Evolutionary conservation across 2,797 vertebrate genomes (phyloP), one percentile per base, ranked within the genome.

Genomic region (Lates japonicus): DNA sequence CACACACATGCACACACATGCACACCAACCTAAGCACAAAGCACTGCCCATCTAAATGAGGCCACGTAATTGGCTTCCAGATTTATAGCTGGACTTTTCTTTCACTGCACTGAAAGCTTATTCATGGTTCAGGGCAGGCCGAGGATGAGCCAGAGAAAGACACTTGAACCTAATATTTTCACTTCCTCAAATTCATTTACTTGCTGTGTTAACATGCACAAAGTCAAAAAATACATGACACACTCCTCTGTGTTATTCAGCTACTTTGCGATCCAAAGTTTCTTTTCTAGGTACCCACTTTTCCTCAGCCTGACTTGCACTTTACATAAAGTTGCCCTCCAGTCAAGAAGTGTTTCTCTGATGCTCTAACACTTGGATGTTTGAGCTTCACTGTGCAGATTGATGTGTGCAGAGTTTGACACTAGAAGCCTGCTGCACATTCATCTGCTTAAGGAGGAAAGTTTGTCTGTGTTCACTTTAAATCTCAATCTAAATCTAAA

Each of bases 1-100:
- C 76, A 76, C 81, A n/a, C 52, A 59, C 46, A 41, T 82, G 69
- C 81, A 22, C 76, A 83, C 70, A 78, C 76, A 65, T 51, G 64
- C 74, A 68, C 70, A 44, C 13, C 1, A 1, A 33, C 66, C 20
- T 16, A 25, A 46, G 48, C 55, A 76, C 70, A 81, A 70, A 84
- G 80, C 59, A 35, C 63, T 66, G 70, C 33, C 65, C 62, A 55
- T 42, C 77, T 78, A 85, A 86, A 85, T 70, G 72, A 82, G 79
- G 67, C 71, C 39, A 13, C 66, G 63, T 84, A 76, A 88, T 82
- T 85, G 78, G 71, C 49, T 80, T 74, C 14, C 14, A 78, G 57
- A 64, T 54, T 81, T 72, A 67, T 58, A 29, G 67, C 44, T 3
- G 0, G 17, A 37, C 62, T 65, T 76, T 58, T 76, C 61, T 69